Conservation (phyloP, 2,113 vertebrate species). For the Equus quagga region DNA sequence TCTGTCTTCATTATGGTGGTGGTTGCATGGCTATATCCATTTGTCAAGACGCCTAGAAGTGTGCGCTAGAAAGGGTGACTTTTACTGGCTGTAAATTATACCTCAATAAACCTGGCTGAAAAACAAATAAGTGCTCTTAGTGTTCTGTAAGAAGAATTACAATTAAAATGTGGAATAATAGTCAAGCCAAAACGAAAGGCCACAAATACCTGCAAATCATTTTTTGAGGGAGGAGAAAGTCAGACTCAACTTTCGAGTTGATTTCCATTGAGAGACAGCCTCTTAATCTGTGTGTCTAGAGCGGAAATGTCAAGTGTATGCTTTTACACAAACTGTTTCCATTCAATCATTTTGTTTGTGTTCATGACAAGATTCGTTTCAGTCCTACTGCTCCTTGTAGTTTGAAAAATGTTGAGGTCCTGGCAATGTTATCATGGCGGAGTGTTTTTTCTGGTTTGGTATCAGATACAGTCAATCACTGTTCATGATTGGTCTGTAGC, state of each 20-base stretch:
- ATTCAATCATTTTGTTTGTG: neutral
- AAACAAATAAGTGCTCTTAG: neutral
- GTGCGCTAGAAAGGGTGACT: neutral
- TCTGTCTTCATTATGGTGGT: neutral
- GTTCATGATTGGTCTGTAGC: neutral
- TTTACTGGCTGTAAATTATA: conserved; percentile 50
- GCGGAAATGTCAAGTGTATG: conserved; percentile 48
- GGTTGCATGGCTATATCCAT: neutral
- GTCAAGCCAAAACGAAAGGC: neutral
- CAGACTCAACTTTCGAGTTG: conserved; percentile 33
- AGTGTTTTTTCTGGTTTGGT: neutral
- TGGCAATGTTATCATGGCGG: neutral
- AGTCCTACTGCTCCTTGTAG: neutral
- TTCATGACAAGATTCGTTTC: conserved; percentile 4
- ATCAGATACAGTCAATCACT: neutral
- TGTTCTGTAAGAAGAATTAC: conserved; percentile 19
- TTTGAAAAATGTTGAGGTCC: neutral
- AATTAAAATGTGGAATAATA: conserved; percentile 7
- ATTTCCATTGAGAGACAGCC: neutral
- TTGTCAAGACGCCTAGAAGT: conserved; percentile 38
- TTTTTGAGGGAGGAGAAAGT: conserved; percentile 29
- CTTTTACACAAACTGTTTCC: conserved; percentile 39
- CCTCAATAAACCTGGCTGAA: neutral
- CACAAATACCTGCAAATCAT: conserved; percentile 12
- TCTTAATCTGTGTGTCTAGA: neutral